Base-by-base conservation (phyloP, 53 echinoderm and acorn worm species). In the Actinopyga echinites region DNA sequence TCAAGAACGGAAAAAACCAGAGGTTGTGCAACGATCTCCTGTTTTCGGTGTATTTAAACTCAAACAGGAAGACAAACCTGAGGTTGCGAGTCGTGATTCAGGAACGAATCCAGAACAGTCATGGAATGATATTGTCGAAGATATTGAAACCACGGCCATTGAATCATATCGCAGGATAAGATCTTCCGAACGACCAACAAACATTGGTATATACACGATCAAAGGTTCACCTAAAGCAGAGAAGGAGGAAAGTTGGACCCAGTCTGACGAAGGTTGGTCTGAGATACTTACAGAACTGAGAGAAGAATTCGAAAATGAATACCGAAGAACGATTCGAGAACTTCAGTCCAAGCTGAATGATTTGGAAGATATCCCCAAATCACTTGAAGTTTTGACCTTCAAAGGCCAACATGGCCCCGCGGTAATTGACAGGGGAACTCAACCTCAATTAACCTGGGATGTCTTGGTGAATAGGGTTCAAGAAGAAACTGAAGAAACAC, bases 271-370 rank as follows among this genome's bases (percentile, higher is more conserved):
- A 64, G 79, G 86, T 21, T 95, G 95, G 95, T 75, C 59, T 45
- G 82, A 86, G 17, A 79, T 95, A 25, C 62, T 95, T 20, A 57
- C 87, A 88, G 95, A 92, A 30, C 66, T 95, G n/a, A 90, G 88
- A 36, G 74, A 68, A 71, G 90, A 90, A 44, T 87, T 92, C 65
- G 95, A 95, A 84, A 95, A 92, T 60, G 95, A 95, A 62, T 95
- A 95, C 54, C 83, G 86, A 17, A 85, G 88, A 37, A 92, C 92
- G 9, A 90, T 95, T 23, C 89, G 83, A 40, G 88, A 95, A 38
- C 86, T 95, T 3, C 87, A 95, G 63, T 65, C 90, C 52, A 89
- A 86, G 38, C 59, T 95, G 19, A 56, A 82, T 45, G 62, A 83
- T 45, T 90, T 90, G 5, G 88, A 89, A 22, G 90, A 92, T 8